Evolutionary conservation across 1,140 invertebrate species (phyloP), one percentile per base, ranked within the genome.

Genomic region (Odontomachus brunneus): DNA sequence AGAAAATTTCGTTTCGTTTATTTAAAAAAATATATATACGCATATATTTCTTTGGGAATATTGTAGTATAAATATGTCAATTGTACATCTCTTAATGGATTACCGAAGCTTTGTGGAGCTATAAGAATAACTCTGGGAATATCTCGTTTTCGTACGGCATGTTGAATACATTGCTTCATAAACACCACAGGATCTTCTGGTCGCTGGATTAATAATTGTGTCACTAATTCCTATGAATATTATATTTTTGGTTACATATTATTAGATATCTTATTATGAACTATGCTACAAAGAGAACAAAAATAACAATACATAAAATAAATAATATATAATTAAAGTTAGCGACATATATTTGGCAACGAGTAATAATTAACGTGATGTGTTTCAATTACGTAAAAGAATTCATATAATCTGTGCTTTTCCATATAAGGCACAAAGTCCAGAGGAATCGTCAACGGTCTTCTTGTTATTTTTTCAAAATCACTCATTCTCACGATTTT

Each of bases 351-450:
- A 69, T 69, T 26, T 29, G 51, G 0, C 26, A n/a, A 49, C 22
- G 15, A 51, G 48, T 44, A 2, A 59, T 63, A 15, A 51, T 26
- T 51, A 24, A 24, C 1, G n/a, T 53, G 12, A 57, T 3, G 0
- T 17, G 53, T 44, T 55, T 78, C 65, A 88, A 69, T 87, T 89
- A 94, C 94, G 73, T 95, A 91, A 88, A 95, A 95, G 11, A 95
- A 86, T 91, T 95, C 94, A 57, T 94, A 94, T 84, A 95, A 94
- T 76, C 92, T 90, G 86, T 95, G 93, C 82, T 94, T 95, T 80
- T 95, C 95, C 74, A 95, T 85, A 76, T 95, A 95, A 12, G 94
- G 93, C 44, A 94, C 82, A 71, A 95, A 94, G 89, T 88, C 89
- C 12, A 92, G 78, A 7, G 93, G 93, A 62, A 94, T 90, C 15